These are phyloP conservation scores for Patiria miniata DNA, from an alignment of 35 echinoderm and acorn worm genomes.

Conservation along the genomic window DNA sequence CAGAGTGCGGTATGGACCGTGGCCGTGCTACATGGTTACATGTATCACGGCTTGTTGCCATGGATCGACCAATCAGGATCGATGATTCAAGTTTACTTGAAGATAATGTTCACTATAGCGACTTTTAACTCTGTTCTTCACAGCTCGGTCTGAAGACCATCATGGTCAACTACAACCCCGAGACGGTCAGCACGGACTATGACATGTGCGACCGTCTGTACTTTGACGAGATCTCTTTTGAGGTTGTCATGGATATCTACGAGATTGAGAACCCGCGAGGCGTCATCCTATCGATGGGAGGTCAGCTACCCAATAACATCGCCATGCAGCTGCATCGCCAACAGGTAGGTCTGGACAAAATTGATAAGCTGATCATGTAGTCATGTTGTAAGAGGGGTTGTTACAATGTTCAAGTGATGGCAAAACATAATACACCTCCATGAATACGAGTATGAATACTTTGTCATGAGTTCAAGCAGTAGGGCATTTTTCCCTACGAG, in stretches of 20 bases:
- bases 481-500: too few relatives aligned
- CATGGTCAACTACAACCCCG: constrained; percentile 99
- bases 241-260: constrained; percentile 98
- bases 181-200: constrained; percentile 99
- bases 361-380: neutral
- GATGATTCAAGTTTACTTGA: too few relatives aligned
- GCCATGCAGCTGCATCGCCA: constrained; percentile 94
- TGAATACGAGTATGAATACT: too few relatives aligned
- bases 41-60: too few relatives aligned
- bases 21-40: too few relatives aligned
- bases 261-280: constrained; percentile 86
- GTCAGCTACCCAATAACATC: constrained; percentile 98
- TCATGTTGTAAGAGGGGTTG: too few relatives aligned
- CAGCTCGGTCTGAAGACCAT: constrained; percentile 86
- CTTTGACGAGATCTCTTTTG: constrained; percentile 99
- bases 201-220: constrained; percentile 99
- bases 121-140: neutral
- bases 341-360: constrained; percentile 46
- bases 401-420: too few relatives aligned
- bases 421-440: too few relatives aligned
- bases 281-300: constrained; percentile 95
- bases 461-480: too few relatives aligned
- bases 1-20: too few relatives aligned
- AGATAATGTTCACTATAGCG: too few relatives aligned
- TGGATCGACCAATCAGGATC: too few relatives aligned